These are phyloP conservation scores for Ridgeia piscesae DNA, from an alignment of 1,140 invertebrate genomes.

Conservation along the genomic window DNA sequence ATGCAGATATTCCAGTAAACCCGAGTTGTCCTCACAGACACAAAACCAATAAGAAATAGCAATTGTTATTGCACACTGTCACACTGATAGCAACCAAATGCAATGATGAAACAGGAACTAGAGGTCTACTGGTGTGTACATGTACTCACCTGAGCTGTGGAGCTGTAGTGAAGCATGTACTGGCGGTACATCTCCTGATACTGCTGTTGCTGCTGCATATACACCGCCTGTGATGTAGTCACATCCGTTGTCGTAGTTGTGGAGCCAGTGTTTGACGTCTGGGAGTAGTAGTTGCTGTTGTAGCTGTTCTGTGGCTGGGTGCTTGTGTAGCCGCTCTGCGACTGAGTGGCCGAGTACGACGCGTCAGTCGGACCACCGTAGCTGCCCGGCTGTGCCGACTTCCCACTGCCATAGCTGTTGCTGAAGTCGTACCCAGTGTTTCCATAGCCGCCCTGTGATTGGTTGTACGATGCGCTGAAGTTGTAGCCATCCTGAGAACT, in stretches of 20 bases:
- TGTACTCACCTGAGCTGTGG: background rate
- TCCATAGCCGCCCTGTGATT: background rate
- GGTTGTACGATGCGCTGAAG: background rate
- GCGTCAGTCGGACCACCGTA: background rate
- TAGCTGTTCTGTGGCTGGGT: background rate
- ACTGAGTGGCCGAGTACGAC: background rate
- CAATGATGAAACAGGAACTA: no score
- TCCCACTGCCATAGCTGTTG: background rate
- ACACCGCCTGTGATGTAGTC: background rate
- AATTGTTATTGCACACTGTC: no score
- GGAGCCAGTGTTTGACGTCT: background rate
- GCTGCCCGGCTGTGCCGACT: background rate
- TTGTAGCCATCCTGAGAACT: background rate
- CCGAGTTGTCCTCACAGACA: no score
- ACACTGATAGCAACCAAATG: no score
- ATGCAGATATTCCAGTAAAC: no score
- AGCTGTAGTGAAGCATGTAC: background rate
- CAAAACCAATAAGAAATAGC: background rate
- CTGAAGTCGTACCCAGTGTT: background rate
- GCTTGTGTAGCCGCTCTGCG: background rate
- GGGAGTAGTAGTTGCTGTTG: background rate
- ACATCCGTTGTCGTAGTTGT: background rate
- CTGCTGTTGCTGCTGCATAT: background rate
- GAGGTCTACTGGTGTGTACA: no score
- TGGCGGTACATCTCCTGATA: background rate